A percentile compares a stretch with the other conserved stretches of the same genome.
These are phyloP conservation scores for Cheilosia soror DNA, from an alignment of 2,888 invertebrate species.

Conservation along the genomic window DNA sequence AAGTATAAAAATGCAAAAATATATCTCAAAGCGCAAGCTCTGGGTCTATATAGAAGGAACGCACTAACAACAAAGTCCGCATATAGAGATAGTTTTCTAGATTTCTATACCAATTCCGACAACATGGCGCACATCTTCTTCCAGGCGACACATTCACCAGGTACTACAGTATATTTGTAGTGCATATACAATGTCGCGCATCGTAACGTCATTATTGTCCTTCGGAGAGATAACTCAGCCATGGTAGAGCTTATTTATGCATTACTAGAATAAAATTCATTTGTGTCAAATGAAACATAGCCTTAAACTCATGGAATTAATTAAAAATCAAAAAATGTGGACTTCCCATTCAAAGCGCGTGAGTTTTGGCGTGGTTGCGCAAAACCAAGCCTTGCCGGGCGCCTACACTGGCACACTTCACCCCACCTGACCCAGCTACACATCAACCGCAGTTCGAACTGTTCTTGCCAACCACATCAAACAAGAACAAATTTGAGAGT, in stretches of 20 bases:
- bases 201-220: constrained; percentile 2
- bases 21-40: constrained; percentile 24
- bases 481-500: constrained; percentile 51
- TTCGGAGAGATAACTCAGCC: not conserved
- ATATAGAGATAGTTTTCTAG: constrained; percentile 23
- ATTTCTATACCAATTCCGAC: constrained; percentile 10
- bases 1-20: constrained; percentile 12
- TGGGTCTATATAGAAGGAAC: not conserved
- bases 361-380: too few relatives aligned
- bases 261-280: constrained; percentile 64
- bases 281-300: constrained; percentile 73
- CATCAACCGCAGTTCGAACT: not conserved
- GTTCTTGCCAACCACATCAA: constrained; percentile 18
- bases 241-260: constrained; percentile 19
- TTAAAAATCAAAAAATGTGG: not conserved
- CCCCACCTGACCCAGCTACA: constrained; percentile 25
- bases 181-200: constrained; percentile 4
- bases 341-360: too few relatives aligned
- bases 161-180: too few relatives aligned
- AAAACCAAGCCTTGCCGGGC: constrained; percentile 8
- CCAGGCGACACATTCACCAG: not conserved
- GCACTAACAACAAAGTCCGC: constrained; percentile 4
- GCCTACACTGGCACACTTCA: constrained; percentile 33
- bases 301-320: constrained; percentile 69
- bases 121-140: constrained; percentile 11